Base-by-base conservation (phyloP, 2,888 invertebrate species). In the Drosophila paracracens region DNA sequence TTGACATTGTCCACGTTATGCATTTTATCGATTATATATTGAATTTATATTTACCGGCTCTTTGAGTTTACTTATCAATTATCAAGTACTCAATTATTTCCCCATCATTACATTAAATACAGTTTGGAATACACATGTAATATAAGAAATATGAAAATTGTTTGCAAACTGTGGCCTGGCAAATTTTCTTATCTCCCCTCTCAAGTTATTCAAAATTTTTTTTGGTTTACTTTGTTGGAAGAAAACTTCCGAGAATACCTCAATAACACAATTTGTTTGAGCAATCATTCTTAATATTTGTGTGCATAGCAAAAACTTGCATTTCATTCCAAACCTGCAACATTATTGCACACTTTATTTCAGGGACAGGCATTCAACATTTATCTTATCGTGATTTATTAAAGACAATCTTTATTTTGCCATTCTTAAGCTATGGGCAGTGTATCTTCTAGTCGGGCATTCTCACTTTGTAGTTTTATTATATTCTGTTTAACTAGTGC, bases 11-110 rank as follows among this genome's bases (percentile, higher is more conserved):
- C 61, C 53, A 29, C 52, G 64, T 76, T 87, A 78, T 78, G 71
- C 67, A 72, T 58, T 76, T 76, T 81, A 82, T 82, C 69, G 82
- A 83, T 82, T 83, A 66, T 67, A 68, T 74, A 79, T 68, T 52
- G 56, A 33, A 60, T 56, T 74, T 70, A 52, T 65, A 68, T 79
- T 79, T 70, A 63, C 74, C 67, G 54, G 48, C 52, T 58, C 43
- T 51, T 56, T 67, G 27, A 31, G 6, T 53, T 31, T n/a, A 18
- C 50, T 53, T 51, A 69, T 64, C 64, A 54, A 54, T 3, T 33
- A 31, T 62, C 25, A 25, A 25, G 1, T 25, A 25, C 2, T 70
- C 64, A 60, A 54, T 54, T 64, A 58, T 33, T 52, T 40, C 4
- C 27, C 27, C 53, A 35, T 61, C 8, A 48, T 56, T 35, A 25